phyloP scores from a whole-genome alignment of 1,140 invertebrate species.

The Lepidurus apus region DNA sequence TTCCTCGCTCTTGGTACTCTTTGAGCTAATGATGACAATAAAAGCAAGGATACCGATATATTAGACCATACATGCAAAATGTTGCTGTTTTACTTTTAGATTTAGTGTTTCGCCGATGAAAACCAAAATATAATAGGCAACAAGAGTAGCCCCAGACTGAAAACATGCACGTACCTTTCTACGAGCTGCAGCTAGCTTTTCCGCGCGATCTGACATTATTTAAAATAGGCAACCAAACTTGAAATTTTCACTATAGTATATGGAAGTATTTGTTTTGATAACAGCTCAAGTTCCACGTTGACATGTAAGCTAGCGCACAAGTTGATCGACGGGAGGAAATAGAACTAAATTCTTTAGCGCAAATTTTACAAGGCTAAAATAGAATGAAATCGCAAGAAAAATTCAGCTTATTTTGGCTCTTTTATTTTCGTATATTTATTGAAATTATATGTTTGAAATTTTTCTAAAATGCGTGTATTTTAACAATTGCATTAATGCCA shows the following conservation, averaged over 20 bases:
- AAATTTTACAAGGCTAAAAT: neutral
- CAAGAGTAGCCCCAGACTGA: neutral
- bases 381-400: too few relatives aligned
- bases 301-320: neutral
- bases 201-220: neutral
- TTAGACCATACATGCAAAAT: neutral
- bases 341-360: neutral
- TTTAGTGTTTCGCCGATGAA: neutral
- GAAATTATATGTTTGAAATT: neutral
- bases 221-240: neutral
- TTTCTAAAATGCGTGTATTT: too few relatives aligned
- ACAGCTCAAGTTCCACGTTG: neutral
- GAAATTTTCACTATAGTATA: neutral
- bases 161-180: constrained; percentile 25
- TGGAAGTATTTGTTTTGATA: constrained; percentile 1
- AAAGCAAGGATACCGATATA: neutral
- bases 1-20: constrained; percentile 32
- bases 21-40: constrained; percentile 23
- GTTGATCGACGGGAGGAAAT: neutral
- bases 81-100: too few relatives aligned
- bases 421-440: neutral
- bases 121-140: neutral
- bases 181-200: constrained; percentile 30
- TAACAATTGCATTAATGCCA: too few relatives aligned
- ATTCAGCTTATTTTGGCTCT: too few relatives aligned